Base-by-base conservation (phyloP, 1,140 invertebrate species). In the Notospermus geniculatus region DNA sequence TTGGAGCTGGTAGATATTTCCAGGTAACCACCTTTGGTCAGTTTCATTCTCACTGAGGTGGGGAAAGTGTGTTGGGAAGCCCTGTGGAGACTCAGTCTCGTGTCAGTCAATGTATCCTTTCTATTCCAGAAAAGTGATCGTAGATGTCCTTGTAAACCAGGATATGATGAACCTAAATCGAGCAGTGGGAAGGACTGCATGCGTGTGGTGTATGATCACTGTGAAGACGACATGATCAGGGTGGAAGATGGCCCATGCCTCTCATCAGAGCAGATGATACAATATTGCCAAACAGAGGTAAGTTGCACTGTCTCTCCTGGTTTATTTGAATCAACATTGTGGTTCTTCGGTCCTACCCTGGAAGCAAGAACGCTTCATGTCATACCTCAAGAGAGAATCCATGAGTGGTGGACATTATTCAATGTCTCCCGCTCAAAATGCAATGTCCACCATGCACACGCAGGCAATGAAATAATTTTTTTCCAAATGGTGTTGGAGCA, bases 1-100 rank as follows among this genome's bases (percentile, higher is more conserved):
- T 54, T 7, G 75, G 74, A 45, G 64, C 66, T 53, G 77, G 77
- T 0, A 57, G 75, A 45, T 73, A 77, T 54, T 79, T 77, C 66
- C 77, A 79, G 74, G 77, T 77, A 58, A 36, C 5, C 5, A 36
- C 4, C 15, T n/a, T n/a, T n/a, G n/a, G n/a, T n/a, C n/a, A n/a
- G n/a, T n/a, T n/a, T n/a, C n/a, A n/a, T n/a, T n/a, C n/a, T n/a
- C n/a, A n/a, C n/a, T n/a, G n/a, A n/a, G n/a, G n/a, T n/a, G n/a
- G n/a, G n/a, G n/a, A n/a, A n/a, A n/a, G n/a, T n/a, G n/a, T n/a
- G n/a, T n/a, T n/a, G n/a, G n/a, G n/a, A n/a, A n/a, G n/a, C n/a
- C n/a, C n/a, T n/a, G n/a, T n/a, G n/a, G n/a, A n/a, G n/a, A n/a
- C n/a, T n/a, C n/a, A n/a, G n/a, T n/a, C 39, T 19, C 19, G 39